phyloP scores from a whole-genome alignment of 1,140 invertebrate species.

The Penaeus vannamei region DNA sequence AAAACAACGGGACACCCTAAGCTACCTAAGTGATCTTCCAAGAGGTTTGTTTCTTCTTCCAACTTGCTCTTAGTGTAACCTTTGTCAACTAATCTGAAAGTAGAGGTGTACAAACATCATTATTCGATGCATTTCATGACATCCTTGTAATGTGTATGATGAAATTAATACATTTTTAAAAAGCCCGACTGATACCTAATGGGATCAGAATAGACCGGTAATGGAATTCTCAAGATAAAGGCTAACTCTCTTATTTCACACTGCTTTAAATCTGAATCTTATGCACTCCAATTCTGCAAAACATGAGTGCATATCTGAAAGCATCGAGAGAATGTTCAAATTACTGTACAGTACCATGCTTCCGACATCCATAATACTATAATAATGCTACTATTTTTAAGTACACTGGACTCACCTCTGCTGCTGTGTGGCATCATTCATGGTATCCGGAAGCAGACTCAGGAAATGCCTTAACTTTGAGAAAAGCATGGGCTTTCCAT shows the following conservation, averaged over 20 bases:
- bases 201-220: too few species aligned
- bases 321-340: too few species aligned
- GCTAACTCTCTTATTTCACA: too few species aligned
- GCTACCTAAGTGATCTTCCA: constrained; percentile 40
- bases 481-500: constrained; percentile 44
- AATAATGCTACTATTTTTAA: background rate
- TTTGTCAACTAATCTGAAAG: constrained; percentile 46
- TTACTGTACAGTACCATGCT: too few species aligned
- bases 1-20: constrained; percentile 85
- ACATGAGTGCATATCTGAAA: too few species aligned
- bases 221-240: too few species aligned
- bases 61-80: constrained; percentile 54
- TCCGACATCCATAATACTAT: background rate
- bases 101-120: background rate
- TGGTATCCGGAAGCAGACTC: constrained; percentile 41
- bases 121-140: background rate
- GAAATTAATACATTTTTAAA: too few species aligned
- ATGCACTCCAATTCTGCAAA: too few species aligned
- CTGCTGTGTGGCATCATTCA: constrained; percentile 18
- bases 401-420: constrained; percentile 31
- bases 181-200: too few species aligned
- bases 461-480: constrained; percentile 46
- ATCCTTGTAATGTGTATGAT: background rate
- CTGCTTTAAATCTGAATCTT: too few species aligned
- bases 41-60: constrained; percentile 41